A percentile compares a stretch with the other conserved stretches of the same genome.
Evolutionary conservation across 2,888 invertebrate genomes (phyloP).

Genomic region (Coenonympha arcania): DNA sequence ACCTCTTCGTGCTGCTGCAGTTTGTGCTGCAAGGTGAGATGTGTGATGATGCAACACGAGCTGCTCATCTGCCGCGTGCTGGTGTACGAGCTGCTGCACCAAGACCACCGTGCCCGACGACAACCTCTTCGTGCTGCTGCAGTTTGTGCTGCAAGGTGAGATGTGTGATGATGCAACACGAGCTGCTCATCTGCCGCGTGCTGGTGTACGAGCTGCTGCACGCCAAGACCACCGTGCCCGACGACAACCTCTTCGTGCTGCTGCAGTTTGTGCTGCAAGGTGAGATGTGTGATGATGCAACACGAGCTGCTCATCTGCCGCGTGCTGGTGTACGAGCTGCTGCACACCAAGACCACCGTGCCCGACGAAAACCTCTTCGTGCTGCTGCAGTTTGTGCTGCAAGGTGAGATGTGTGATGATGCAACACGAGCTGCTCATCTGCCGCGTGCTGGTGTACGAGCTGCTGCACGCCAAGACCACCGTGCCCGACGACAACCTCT

Average conservation of each 20-base stretch:
- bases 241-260: too few species aligned
- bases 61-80: too few species aligned
- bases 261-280: too few species aligned
- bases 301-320: constrained; percentile 92
- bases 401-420: constrained; percentile 78
- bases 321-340: constrained; percentile 93
- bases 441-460: too few species aligned
- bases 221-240: too few species aligned
- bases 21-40: constrained; percentile 83
- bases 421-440: too few species aligned
- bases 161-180: too few species aligned
- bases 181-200: too few species aligned
- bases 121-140: constrained; percentile 92
- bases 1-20: constrained; percentile 91
- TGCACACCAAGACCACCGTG: constrained; percentile 95
- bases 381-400: constrained; percentile 88
- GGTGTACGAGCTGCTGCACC: constrained; percentile 93
- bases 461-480: constrained; percentile 95
- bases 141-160: constrained; percentile 85
- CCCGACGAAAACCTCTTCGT: constrained; percentile 96
- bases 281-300: too few species aligned
- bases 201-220: too few species aligned
- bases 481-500: constrained; percentile 94
- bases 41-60: too few species aligned
- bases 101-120: constrained; percentile 95